Conservation (phyloP, 2,888 invertebrate genomes). For the Aspidiotus rigidus region DNA sequence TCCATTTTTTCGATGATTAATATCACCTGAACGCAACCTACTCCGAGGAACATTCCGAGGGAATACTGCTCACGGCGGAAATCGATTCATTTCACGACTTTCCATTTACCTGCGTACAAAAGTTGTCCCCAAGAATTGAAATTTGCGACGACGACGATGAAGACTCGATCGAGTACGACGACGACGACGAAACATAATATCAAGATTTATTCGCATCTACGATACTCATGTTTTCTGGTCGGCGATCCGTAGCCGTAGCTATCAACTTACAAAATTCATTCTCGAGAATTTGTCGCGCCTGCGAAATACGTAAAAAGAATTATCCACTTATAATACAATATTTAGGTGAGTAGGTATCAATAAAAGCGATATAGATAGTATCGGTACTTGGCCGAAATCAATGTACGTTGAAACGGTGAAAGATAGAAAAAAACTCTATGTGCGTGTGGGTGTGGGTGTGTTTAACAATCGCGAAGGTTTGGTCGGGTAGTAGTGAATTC, state of each 20-base stretch:
- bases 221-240: conserved; percentile 45
- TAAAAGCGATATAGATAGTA: too few species aligned
- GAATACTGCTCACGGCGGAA: not conserved
- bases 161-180: conserved; percentile 18
- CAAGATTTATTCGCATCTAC: conserved; percentile 47
- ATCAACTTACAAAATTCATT: conserved; percentile 82
- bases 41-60: not conserved
- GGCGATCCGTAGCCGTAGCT: conserved; percentile 72
- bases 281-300: conserved; percentile 87
- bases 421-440: too few species aligned
- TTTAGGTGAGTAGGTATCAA: too few species aligned
- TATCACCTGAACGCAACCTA: too few species aligned
- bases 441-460: too few species aligned
- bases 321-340: not conserved
- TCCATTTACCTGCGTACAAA: too few species aligned
- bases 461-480: too few species aligned
- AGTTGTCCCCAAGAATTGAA: not conserved
- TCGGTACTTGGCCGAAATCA: too few species aligned
- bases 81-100: conserved; percentile 1
- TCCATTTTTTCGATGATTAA: too few species aligned
- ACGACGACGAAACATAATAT: conserved; percentile 41
- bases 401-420: too few species aligned
- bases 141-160: conserved; percentile 9
- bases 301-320: conserved; percentile 39
- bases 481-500: too few species aligned